Base-by-base conservation (phyloP, 1,140 invertebrate genomes). In the Chironomus tepperi region DNA sequence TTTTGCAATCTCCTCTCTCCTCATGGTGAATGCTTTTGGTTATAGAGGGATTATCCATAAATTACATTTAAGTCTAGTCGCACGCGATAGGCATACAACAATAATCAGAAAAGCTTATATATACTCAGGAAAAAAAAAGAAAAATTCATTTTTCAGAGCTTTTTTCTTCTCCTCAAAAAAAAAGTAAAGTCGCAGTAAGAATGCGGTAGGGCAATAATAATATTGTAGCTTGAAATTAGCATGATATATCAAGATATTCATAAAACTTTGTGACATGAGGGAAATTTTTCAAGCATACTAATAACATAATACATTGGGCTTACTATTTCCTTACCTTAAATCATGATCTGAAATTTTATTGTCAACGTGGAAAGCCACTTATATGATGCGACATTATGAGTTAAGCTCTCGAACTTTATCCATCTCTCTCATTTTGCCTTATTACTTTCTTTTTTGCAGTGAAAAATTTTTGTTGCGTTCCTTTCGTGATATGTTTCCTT, bases 41-140 rank as follows among this genome's bases (percentile, higher is more conserved):
- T 57, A 57, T 57, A 57, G 47, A 57, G 47, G 47, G 47, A 57
- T 57, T 57, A 57, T 57, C 47, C 47, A 57, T 57, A 57, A 57
- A 57, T 57, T 57, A 57, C 47, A 57, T 12, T 57, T 57, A 57
- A 57, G 47, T 57, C 47, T 57, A 57, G 47, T 8, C 0, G 12
- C 24, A 34, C 24, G 24, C 24, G 24, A 34, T 34, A 34, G 24
- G 24, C 24, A 34, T 34, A 34, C 24, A 34, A 34, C 2, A 2
- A 5, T 2, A 34, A 34, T 34, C 24, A 34, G 24, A 34, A 34
- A 34, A 34, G 24, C 24, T 34, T 34, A 34, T 34, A 34, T 34
- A 34, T 1, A 2, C 24, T n/a, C n/a, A n/a, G n/a, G n/a, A n/a
- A 57, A 15, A 3, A 57, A 57, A 15, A 57, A 57, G 43, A 47